These are phyloP conservation scores for Nasua narica DNA, from an alignment of 2,797 vertebrate species.

Conservation along the genomic window DNA sequence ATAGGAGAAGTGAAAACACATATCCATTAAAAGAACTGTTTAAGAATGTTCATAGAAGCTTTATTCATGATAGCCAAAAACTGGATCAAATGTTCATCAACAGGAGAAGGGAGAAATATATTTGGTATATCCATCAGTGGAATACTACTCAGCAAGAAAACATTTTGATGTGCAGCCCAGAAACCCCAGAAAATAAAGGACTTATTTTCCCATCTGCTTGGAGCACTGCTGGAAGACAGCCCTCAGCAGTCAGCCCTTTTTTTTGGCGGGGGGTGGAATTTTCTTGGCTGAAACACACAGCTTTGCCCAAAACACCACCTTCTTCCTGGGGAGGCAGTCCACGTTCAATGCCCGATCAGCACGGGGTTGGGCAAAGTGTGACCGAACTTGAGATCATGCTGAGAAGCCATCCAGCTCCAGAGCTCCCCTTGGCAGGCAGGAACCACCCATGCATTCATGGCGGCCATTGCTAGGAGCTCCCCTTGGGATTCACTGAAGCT, in stretches of 20 bases:
- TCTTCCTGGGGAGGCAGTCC: neutral
- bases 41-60: neutral
- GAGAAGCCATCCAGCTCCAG: neutral
- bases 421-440: neutral
- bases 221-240: neutral
- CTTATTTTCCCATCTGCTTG: neutral
- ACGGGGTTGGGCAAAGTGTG: accelerated
- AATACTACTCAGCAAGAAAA: neutral
- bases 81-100: neutral
- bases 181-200: neutral
- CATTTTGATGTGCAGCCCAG: neutral
- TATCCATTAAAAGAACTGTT: neutral
- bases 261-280: neutral
- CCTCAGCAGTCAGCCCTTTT: neutral
- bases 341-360: neutral
- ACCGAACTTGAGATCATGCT: neutral
- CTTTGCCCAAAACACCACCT: neutral
- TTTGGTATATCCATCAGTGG: neutral
- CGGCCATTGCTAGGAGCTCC: accelerated
- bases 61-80: neutral
- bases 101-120: neutral
- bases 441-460: too few species aligned
- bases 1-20: conserved; percentile 49
- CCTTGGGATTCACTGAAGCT: neutral
- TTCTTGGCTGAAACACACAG: neutral